Evolutionary conservation across 2,797 vertebrate genomes (phyloP), one percentile per base, ranked within the genome.

Genomic region (Myotis planiceps): DNA sequence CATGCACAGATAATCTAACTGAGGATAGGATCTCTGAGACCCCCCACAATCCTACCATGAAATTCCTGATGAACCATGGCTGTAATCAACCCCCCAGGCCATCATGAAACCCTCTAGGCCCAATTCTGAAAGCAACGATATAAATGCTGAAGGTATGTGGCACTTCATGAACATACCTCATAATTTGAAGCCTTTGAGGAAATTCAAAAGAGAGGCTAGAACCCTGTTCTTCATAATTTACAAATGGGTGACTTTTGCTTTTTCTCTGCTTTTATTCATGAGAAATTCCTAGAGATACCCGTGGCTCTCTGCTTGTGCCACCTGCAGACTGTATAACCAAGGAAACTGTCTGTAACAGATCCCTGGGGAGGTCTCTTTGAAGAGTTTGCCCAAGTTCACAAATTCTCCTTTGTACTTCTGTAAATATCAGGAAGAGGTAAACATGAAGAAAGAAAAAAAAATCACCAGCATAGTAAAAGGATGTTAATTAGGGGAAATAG

Each of bases 401-500:
- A 80, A 96, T 94, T 95, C 93, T 88, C 83, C 45, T 66, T 68
- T 74, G 39, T 81, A 18, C 69, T 95, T 96, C 94, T 53, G 88
- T 90, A 96, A 97, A 96, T 95, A 95, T 96, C 97, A 97, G 45
- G 79, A 91, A 23, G 85, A 86, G 49, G 55, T 79, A 96, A 97
- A 96, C 66, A 92, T 2, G 60, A 86, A 93, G 63, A 94, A 91
- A 78, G 55, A 37, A 72, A 88, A 88, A 69, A 88, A 74, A 78
- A 91, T 66, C 84, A 85, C 55, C 8, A 42, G 69, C 68, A 65
- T 9, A 58, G 88, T 15, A 79, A 81, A 88, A 88, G 29, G 34
- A 82, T 93, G 37, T 42, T 93, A 97, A 90, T 90, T 81, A 93
- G 60, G 53, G 83, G 94, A 94, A 92, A 96, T 72, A 92, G 34